Conservation (phyloP, 2,113 vertebrate species). For the Gadus macrocephalus region DNA sequence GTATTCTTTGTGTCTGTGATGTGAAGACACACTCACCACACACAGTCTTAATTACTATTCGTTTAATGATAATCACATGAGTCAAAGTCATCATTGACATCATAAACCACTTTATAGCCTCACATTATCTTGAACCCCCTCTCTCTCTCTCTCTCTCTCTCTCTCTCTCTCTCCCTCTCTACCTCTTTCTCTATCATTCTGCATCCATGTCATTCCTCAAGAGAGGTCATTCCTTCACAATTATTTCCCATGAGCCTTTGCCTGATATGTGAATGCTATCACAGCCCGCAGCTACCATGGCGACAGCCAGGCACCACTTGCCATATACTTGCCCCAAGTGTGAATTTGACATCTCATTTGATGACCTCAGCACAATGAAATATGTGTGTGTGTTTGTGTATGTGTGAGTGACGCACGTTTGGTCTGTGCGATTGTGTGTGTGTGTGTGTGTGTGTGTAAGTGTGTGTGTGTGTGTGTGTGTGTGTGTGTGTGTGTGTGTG, state of each 20-base stretch:
- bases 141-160: not conserved
- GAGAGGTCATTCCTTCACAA: constrained; percentile 45
- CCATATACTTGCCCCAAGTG: constrained; percentile 36
- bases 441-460: constrained; percentile 30
- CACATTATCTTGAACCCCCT: constrained; percentile 7
- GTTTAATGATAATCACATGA: no score
- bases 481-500: not conserved
- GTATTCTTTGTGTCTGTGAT: no score
- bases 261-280: constrained; percentile 61
- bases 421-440: constrained; percentile 12
- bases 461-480: not conserved
- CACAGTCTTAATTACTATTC: no score
- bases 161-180: constrained; percentile 18
- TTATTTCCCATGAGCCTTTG: constrained; percentile 60
- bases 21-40: no score
- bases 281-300: constrained; percentile 53
- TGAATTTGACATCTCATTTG: constrained; percentile 51
- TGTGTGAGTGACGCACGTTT: constrained; percentile 16
- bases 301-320: constrained; percentile 41
- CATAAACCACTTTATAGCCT: no score
- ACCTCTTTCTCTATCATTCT: constrained; percentile 10
- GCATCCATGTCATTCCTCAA: constrained; percentile 27
- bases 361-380: constrained; percentile 49
- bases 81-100: no score
- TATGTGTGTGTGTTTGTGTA: constrained; percentile 5